Conservation (phyloP, 2,113 vertebrate genomes). For the Dendropsophus ebraccatus region DNA sequence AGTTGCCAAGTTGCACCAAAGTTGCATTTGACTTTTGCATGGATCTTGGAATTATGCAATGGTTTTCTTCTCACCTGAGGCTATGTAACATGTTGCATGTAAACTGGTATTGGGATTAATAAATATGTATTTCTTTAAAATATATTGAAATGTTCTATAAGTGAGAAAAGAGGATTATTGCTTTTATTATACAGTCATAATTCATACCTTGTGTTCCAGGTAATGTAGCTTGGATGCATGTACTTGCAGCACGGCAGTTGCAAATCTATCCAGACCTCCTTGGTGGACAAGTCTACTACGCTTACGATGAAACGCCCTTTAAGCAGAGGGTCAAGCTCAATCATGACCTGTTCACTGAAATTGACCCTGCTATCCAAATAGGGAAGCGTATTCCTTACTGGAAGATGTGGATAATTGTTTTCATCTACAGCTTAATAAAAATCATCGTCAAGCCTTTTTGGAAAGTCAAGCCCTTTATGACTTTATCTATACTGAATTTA, state of each 20-base stretch:
- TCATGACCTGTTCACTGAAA: slow-evolving; percentile 51
- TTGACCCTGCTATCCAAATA: slow-evolving; percentile 44
- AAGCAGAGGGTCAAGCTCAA: slow-evolving; percentile 26
- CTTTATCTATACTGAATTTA: slow-evolving; percentile 50
- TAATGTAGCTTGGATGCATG: slow-evolving; percentile 64
- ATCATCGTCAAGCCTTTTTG: slow-evolving; percentile 58
- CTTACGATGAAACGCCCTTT: slow-evolving; percentile 58
- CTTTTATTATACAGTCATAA: not conserved
- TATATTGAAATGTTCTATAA: not conserved
- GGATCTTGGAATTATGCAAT: no score
- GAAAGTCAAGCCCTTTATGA: slow-evolving; percentile 60
- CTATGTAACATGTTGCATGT: not conserved
- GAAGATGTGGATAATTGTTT: slow-evolving; percentile 63
- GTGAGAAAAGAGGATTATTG: not conserved
- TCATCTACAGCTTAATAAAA: slow-evolving; percentile 47
- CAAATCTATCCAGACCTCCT: slow-evolving; percentile 59
- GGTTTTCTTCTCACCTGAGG: no score
- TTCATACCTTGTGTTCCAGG: slow-evolving; percentile 55
- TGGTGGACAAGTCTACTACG: slow-evolving; percentile 59
- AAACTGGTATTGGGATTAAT: not conserved
- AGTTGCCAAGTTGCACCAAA: no score
- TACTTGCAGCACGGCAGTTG: slow-evolving; percentile 62
- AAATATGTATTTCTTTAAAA: not conserved
- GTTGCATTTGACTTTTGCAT: no score
- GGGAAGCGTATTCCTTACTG: slow-evolving; percentile 64